These are phyloP conservation scores for Strigops habroptila DNA, from an alignment of 2,113 vertebrate species.

Conservation along the genomic window DNA sequence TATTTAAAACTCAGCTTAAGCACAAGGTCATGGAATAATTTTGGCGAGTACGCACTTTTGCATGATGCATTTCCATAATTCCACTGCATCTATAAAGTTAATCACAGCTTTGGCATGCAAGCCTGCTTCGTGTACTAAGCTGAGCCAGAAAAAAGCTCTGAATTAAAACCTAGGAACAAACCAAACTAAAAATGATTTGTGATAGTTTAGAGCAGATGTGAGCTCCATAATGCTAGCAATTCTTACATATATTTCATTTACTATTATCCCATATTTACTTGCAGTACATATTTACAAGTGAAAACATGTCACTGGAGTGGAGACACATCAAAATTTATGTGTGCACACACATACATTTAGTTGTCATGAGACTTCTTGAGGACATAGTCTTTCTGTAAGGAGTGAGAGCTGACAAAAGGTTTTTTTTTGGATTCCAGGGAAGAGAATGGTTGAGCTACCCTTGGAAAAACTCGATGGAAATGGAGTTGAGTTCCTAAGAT, in stretches of 20 bases:
- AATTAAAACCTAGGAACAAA: constrained; percentile 59
- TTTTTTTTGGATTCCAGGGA: neutral
- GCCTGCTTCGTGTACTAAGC: constrained; percentile 49
- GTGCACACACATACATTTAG: neutral
- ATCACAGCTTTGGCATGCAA: constrained; percentile 73
- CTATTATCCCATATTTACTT: neutral
- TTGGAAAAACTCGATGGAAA: neutral
- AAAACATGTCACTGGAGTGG: neutral
- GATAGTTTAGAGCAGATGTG: constrained; percentile 1
- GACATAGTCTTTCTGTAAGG: neutral
- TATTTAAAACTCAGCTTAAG: constrained; percentile 81
- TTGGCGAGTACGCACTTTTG: constrained; percentile 76
- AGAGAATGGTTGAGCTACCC: neutral
- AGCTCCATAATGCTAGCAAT: neutral
- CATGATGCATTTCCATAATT: constrained; percentile 81
- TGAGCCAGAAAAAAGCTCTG: constrained; percentile 57
- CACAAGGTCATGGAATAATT: constrained; percentile 82
- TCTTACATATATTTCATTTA: constrained; percentile 29
- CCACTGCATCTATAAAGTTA: constrained; percentile 75
- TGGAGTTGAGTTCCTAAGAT: neutral
- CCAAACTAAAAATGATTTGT: constrained; percentile 36
- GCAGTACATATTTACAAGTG: neutral
- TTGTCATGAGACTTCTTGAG: neutral
- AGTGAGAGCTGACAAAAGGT: neutral
- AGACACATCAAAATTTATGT: neutral